Conservation (phyloP, 2,888 invertebrate species). For the Adela reaumurella region DNA sequence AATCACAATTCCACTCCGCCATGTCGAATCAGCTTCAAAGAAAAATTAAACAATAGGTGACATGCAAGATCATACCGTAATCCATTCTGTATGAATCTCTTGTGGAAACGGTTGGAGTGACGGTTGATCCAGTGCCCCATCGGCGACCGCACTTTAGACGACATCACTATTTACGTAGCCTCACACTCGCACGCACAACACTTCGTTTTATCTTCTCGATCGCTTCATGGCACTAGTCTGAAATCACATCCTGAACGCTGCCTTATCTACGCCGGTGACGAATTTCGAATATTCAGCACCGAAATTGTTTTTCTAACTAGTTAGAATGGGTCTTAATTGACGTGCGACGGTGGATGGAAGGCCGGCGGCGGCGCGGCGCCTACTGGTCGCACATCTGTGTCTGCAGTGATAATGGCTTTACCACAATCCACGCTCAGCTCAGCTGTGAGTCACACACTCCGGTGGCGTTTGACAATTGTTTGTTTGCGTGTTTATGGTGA, state of each 20-base stretch:
- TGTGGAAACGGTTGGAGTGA: constrained; percentile 35
- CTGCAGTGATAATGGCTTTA: not conserved
- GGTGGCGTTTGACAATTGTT: not conserved
- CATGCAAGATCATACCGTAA: constrained; percentile 38
- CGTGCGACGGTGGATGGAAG: too few species aligned
- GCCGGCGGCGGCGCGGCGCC: too few species aligned
- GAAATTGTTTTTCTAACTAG: too few species aligned
- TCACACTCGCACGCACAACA: not conserved
- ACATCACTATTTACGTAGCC: constrained; percentile 12
- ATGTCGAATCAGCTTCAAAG: too few species aligned
- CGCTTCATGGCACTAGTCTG: too few species aligned
- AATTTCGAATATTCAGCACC: too few species aligned
- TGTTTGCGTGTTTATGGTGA: not conserved
- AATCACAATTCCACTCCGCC: too few species aligned
- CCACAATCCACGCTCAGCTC: not conserved
- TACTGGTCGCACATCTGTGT: not conserved
- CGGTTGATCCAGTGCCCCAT: constrained; percentile 43
- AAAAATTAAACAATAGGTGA: too few species aligned
- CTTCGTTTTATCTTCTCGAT: not conserved
- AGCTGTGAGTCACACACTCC: not conserved
- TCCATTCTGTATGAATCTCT: constrained; percentile 40
- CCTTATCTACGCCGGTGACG: too few species aligned
- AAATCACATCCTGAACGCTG: too few species aligned
- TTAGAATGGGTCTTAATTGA: too few species aligned
- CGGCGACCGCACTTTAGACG: constrained; percentile 40